phyloP scores from a whole-genome alignment of 2,113 vertebrate species.

The Epinephelus moara region DNA sequence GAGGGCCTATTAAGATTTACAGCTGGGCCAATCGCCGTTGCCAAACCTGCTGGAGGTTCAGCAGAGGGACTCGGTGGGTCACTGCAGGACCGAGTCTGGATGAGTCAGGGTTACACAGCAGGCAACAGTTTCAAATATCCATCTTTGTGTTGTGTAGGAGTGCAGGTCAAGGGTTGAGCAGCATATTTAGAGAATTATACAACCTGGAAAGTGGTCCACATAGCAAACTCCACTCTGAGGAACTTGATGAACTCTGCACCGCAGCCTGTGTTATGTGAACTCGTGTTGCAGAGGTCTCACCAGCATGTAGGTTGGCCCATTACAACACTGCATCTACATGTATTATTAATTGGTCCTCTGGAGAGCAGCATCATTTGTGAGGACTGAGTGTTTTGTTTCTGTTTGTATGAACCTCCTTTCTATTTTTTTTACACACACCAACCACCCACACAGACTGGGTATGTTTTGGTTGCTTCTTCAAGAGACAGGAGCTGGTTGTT shows the following conservation, averaged over 20 bases:
- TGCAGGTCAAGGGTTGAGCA: conserved; percentile 31
- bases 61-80: conserved; percentile 23
- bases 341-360: conserved; percentile 24
- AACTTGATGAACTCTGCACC: conserved; percentile 22
- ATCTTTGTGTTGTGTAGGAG: conserved; percentile 34
- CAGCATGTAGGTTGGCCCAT: not conserved
- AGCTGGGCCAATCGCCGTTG: conserved; percentile 47
- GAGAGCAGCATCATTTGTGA: conserved; percentile 20
- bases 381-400: conserved; percentile 37
- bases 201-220: conserved; percentile 13
- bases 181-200: conserved; percentile 31
- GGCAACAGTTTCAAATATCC: conserved; percentile 59
- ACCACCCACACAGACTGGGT: conserved; percentile 36
- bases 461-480: conserved; percentile 24
- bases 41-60: conserved; percentile 52
- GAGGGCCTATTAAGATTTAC: conserved; percentile 55
- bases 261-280: not conserved
- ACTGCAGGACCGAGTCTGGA: conserved; percentile 10
- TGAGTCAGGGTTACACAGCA: conserved; percentile 55
- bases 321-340: not conserved
- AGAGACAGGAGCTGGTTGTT: conserved; percentile 20
- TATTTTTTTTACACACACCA: conserved; percentile 21
- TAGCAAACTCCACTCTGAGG: conserved; percentile 20
- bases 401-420: conserved; percentile 13
- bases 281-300: not conserved